Base-by-base conservation (phyloP, 2,888 invertebrate species). In the Rhaphigaster nebulosa region DNA sequence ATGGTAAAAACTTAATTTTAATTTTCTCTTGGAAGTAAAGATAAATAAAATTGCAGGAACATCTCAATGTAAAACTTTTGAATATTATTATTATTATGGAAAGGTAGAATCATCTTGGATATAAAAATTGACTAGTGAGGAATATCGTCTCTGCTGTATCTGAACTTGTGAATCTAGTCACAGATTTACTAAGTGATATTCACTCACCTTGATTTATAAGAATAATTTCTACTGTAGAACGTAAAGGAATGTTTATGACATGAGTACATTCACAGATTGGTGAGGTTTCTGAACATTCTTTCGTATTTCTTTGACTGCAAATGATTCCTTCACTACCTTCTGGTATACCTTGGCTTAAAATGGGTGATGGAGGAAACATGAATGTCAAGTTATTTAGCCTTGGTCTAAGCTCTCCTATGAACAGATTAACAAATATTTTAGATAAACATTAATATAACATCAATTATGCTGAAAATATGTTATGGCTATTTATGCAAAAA, bases 351-450 rank as follows among this genome's bases (percentile, higher is more conserved):
- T 98, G 97, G 2, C 97, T 97, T 91, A 98, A 94, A 76, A 97
- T 94, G 0, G 98, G 97, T 0, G 96, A 96, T 1, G 96, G 95
- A 0, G 98, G 97, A 93, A 96, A 96, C 56, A 95, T 95, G 93
- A 97, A 96, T 18, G 97, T 96, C 38, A 96, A 95, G 90, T 97
- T 96, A 93, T 97, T 97, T 87, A 95, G 93, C 92, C 94, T 94
- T n/a, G 95, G 94, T 23, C 52, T 84, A 52, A 90, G 56, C 50
- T 90, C 90, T 20, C 84, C 90, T 90, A 45, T 29, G 18, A 56
- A 41, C 4, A 29, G 56, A 87, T 54, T 2, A 65, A 65, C 4
- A 8, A 60, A 60, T n/a, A n/a, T n/a, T 56, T 56, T 45, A 4
- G 10, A 45, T 45, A 45, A 45, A 4, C 10, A 45, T 45, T 45